Percentiles rank a stretch among this genome's conserved stretches.
These are phyloP conservation scores for Nothocercus nigrocapillus DNA, from an alignment of 2,113 vertebrate genomes.

Conservation along the genomic window DNA sequence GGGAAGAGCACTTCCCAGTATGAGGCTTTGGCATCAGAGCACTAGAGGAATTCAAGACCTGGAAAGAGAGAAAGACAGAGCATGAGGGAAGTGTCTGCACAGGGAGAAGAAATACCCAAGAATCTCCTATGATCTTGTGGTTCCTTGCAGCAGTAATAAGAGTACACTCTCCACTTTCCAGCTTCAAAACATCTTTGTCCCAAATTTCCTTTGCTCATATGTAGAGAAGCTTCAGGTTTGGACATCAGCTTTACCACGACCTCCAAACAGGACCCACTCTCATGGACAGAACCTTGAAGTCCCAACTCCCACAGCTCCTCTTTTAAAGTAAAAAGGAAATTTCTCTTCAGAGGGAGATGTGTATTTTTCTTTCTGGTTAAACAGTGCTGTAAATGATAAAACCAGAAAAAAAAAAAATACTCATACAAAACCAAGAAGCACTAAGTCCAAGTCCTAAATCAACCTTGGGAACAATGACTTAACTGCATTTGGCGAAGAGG, in stretches of 20 bases:
- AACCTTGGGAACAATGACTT: not conserved
- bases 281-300: not conserved
- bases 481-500: not conserved
- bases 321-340: not conserved
- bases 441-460: not conserved
- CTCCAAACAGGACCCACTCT: not conserved
- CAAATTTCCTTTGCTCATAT: not conserved
- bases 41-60: slow-evolving; percentile 52
- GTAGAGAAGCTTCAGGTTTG: not conserved
- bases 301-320: not conserved
- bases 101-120: not conserved
- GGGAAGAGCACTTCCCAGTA: not conserved
- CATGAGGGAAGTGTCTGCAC: not conserved
- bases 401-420: not conserved
- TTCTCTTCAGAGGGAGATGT: not conserved
- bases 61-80: slow-evolving; percentile 30
- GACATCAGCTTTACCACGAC: rapidly evolving
- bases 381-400: not conserved
- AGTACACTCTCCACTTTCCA: not conserved
- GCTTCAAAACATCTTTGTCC: not conserved
- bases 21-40: not conserved
- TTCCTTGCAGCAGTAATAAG: not conserved
- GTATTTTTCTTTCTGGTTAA: not conserved
- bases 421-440: not conserved
- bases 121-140: not conserved